Conservation (phyloP, 2,113 vertebrate genomes). For the Pterophyllum scalare region DNA sequence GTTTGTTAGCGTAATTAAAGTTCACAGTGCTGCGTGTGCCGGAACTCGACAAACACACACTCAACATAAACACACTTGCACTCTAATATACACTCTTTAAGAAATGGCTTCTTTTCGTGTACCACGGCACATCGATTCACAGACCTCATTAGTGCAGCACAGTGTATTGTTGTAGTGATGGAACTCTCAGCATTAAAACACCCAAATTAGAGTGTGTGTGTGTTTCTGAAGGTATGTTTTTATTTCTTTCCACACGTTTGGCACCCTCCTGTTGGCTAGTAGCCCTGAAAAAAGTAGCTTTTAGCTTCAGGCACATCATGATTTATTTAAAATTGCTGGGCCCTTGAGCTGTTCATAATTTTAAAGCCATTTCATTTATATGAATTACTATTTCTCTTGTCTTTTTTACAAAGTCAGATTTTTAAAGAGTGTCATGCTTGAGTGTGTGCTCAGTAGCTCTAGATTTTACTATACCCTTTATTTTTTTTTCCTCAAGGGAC, state of each 20-base stretch:
- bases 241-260: constrained; percentile 53
- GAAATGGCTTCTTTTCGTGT: constrained; percentile 66
- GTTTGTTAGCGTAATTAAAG: constrained; percentile 83
- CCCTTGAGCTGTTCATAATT: constrained; percentile 79
- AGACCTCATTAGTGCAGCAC: constrained; percentile 80
- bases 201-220: constrained; percentile 50
- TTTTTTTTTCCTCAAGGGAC: neutral
- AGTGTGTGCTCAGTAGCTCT: neutral
- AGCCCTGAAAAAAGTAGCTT: constrained; percentile 79
- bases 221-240: constrained; percentile 8
- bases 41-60: constrained; percentile 68
- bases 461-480: neutral
- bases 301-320: constrained; percentile 82
- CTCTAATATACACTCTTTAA: constrained; percentile 52
- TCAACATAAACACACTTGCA: constrained; percentile 10
- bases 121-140: constrained; percentile 76
- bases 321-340: constrained; percentile 84
- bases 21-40: constrained; percentile 63
- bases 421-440: constrained; percentile 25
- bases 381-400: constrained; percentile 64
- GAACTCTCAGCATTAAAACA: constrained; percentile 76
- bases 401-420: constrained; percentile 32
- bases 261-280: constrained; percentile 70
- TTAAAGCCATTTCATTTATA: constrained; percentile 79
- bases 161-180: constrained; percentile 77